Percentiles rank a stretch among this genome's conserved stretches.
Evolutionary conservation across 2,888 invertebrate species (phyloP).

Genomic region (Zygothrica quintamaculata): DNA sequence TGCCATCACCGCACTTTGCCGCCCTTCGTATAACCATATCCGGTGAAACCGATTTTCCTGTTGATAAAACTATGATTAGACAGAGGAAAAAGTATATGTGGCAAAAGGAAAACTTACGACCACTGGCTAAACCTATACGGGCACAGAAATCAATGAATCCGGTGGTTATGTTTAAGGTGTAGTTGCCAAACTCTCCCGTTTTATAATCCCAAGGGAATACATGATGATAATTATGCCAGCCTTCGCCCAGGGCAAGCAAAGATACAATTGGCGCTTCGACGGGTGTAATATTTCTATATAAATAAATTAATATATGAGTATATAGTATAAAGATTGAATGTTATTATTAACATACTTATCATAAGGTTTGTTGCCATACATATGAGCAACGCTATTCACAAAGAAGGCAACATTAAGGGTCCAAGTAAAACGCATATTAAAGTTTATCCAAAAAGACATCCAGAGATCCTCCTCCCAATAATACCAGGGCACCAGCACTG

Average conservation of each 20-base stretch:
- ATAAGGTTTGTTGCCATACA: slow-evolving; percentile 96
- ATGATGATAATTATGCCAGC: slow-evolving; percentile 94
- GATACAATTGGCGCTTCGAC: slow-evolving; percentile 90
- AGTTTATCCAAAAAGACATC: slow-evolving; percentile 93
- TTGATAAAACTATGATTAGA: neutral
- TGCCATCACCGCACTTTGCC: slow-evolving; percentile 87
- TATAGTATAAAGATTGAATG: neutral
- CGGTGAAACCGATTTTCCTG: slow-evolving; percentile 86
- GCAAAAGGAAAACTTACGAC: slow-evolving; percentile 88
- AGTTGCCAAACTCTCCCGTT: slow-evolving; percentile 88
- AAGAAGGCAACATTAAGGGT: slow-evolving; percentile 96
- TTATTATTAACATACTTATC: slow-evolving; percentile 88
- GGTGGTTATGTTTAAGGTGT: slow-evolving; percentile 90
- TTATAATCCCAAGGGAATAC: slow-evolving; percentile 89
- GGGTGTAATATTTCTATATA: slow-evolving; percentile 88
- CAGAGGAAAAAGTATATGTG: too few species aligned
- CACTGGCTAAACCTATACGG: slow-evolving; percentile 92
- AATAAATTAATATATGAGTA: neutral
- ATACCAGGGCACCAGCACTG: slow-evolving; percentile 91
- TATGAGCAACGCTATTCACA: slow-evolving; percentile 97
- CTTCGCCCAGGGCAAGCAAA: slow-evolving; percentile 91
- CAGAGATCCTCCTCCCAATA: slow-evolving; percentile 92
- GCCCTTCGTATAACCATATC: slow-evolving; percentile 87
- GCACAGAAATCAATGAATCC: slow-evolving; percentile 92
- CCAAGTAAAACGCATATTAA: slow-evolving; percentile 92